These are phyloP conservation scores for Nebria salina DNA, from an alignment of 2,888 invertebrate species.

Conservation along the genomic window DNA sequence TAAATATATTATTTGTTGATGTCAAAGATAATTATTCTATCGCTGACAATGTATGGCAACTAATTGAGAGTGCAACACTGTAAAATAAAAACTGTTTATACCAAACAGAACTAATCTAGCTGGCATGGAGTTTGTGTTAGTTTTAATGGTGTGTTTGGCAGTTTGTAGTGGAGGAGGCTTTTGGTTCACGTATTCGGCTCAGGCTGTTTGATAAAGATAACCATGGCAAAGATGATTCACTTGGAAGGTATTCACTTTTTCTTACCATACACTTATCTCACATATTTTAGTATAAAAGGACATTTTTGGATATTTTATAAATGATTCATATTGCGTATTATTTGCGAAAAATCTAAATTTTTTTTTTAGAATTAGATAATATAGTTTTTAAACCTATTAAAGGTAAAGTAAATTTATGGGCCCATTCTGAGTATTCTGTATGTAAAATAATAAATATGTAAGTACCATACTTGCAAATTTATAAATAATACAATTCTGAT, in stretches of 20 bases:
- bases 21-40: not conserved
- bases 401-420: no score
- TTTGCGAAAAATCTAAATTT: no score
- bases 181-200: constrained; percentile 68
- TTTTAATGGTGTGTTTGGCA: constrained; percentile 58
- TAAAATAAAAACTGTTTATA: not conserved
- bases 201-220: constrained; percentile 92
- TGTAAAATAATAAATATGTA: no score
- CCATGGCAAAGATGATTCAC: constrained; percentile 88
- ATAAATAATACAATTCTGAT: no score
- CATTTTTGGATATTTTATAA: no score
- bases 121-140: constrained; percentile 43
- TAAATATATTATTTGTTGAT: not conserved
- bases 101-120: not conserved
- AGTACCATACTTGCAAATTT: no score
- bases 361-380: no score
- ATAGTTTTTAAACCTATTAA: no score
- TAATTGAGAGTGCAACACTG: constrained; percentile 16
- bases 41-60: not conserved
- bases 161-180: constrained; percentile 70
- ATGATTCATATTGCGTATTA: no score
- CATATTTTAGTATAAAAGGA: not conserved
- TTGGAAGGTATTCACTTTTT: constrained; percentile 77
- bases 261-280: constrained; percentile 28
- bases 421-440: no score